A percentile compares a stretch with the other conserved stretches of the same genome.
Evolutionary conservation across 2,797 vertebrate species (phyloP).

Genomic region (Coracias cyanogaster): DNA sequence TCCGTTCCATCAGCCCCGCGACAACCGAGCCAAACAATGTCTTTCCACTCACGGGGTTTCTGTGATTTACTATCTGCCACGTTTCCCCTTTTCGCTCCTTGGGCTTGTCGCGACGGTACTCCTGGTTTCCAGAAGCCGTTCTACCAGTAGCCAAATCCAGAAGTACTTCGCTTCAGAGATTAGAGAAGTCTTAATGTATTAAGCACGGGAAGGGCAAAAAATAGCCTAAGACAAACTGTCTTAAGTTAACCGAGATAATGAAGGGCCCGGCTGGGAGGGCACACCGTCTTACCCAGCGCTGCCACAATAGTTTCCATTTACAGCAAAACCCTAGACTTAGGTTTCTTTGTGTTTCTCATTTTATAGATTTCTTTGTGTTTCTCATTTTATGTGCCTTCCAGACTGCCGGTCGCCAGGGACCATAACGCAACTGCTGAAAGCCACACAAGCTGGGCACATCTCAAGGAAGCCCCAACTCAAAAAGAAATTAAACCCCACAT

Average conservation of each 20-base stretch:
- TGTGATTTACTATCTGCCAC: neutral
- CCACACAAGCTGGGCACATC: neutral
- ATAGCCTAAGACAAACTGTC: constrained; percentile 25
- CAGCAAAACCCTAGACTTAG: neutral
- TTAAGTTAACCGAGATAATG: constrained; percentile 23
- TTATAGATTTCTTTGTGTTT: neutral
- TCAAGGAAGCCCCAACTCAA: neutral
- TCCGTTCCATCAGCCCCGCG: neutral
- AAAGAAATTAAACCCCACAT: neutral
- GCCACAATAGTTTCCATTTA: neutral
- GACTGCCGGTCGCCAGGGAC: neutral
- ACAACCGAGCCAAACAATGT: neutral
- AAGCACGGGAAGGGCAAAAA: constrained; percentile 22
- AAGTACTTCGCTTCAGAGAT: neutral
- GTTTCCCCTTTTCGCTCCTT: neutral
- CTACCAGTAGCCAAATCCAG: neutral
- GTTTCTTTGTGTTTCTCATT: neutral
- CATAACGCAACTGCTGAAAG: neutral
- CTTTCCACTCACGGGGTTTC: neutral
- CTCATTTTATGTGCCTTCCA: neutral
- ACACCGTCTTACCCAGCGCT: neutral
- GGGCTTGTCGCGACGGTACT: neutral
- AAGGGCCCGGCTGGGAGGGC: neutral
- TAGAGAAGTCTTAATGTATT: constrained; percentile 10
- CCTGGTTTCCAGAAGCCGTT: neutral